Percentiles rank a stretch among this genome's conserved stretches.
phyloP scores from a whole-genome alignment of 2,888 invertebrate genomes.

The Hypsopygia costalis region DNA sequence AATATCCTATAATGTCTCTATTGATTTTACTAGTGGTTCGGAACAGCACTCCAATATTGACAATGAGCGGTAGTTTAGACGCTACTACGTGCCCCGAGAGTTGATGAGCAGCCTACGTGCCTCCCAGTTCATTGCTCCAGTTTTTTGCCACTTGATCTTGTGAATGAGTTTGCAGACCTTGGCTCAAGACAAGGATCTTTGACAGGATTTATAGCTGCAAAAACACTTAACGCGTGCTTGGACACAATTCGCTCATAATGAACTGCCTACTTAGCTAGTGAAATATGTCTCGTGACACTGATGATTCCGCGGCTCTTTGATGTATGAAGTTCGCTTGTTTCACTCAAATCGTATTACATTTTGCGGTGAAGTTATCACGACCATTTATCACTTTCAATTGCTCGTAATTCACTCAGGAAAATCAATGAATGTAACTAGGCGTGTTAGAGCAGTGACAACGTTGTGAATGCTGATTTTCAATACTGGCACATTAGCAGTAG shows the following conservation, averaged over 20 bases:
- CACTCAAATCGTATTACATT: constrained; percentile 26
- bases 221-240: constrained; percentile 38
- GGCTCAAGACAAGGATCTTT: constrained; percentile 56
- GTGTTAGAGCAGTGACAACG: constrained; percentile 34
- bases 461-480: constrained; percentile 68
- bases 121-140: constrained; percentile 75
- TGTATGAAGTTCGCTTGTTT: constrained; percentile 2
- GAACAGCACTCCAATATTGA: constrained; percentile 72
- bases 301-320: constrained; percentile 6
- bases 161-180: constrained; percentile 71
- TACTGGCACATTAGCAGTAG: constrained; percentile 62
- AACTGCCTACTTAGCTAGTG: constrained; percentile 26
- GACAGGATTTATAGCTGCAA: constrained; percentile 55
- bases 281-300: constrained; percentile 27
- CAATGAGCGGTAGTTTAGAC: constrained; percentile 78
- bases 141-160: constrained; percentile 73
- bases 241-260: constrained; percentile 29
- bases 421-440: constrained; percentile 52
- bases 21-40: constrained; percentile 70
- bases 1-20: constrained; percentile 66
- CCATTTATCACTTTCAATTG: constrained; percentile 36
- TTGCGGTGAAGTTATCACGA: constrained; percentile 31
- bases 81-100: constrained; percentile 66
- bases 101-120: constrained; percentile 72
- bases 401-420: constrained; percentile 36